Evolutionary conservation across 2,888 invertebrate genomes (phyloP).

Genomic region (Mesorhabditis sp.): DNA sequence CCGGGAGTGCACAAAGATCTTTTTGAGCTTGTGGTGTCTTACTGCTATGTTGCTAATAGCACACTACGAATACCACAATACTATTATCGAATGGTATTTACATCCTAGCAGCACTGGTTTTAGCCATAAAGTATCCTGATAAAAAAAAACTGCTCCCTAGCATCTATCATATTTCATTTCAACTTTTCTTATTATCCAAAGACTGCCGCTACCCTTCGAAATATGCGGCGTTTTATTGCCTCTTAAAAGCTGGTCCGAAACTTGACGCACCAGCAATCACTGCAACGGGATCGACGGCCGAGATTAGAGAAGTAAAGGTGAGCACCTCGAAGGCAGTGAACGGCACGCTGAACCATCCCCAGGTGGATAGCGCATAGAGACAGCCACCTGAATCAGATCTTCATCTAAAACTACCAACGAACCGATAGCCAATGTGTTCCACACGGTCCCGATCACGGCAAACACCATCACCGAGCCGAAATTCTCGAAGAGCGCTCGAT

Average conservation of each 20-base stretch:
- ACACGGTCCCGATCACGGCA: constrained; percentile 85
- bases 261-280: constrained; percentile 18
- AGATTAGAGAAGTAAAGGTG: constrained; percentile 25
- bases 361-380: not conserved
- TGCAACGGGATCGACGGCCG: constrained; percentile 37
- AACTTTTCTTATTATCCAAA: too few relatives aligned
- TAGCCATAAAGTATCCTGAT: too few relatives aligned
- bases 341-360: not conserved
- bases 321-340: constrained; percentile 1
- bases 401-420: not conserved
- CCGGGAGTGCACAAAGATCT: too few relatives aligned
- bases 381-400: not conserved
- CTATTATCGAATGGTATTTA: too few relatives aligned
- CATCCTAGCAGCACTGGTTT: too few relatives aligned
- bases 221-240: too few relatives aligned
- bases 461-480: constrained; percentile 89
- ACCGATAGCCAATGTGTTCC: constrained; percentile 74
- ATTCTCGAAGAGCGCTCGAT: constrained; percentile 92
- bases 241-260: not conserved
- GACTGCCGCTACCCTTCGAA: too few relatives aligned
- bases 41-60: too few relatives aligned
- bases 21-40: too few relatives aligned
- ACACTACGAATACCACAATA: too few relatives aligned
- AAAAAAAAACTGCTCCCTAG: too few relatives aligned
- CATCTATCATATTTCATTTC: too few relatives aligned